Base-by-base conservation (phyloP, 2,113 vertebrate species). In the Lynx canadensis region DNA sequence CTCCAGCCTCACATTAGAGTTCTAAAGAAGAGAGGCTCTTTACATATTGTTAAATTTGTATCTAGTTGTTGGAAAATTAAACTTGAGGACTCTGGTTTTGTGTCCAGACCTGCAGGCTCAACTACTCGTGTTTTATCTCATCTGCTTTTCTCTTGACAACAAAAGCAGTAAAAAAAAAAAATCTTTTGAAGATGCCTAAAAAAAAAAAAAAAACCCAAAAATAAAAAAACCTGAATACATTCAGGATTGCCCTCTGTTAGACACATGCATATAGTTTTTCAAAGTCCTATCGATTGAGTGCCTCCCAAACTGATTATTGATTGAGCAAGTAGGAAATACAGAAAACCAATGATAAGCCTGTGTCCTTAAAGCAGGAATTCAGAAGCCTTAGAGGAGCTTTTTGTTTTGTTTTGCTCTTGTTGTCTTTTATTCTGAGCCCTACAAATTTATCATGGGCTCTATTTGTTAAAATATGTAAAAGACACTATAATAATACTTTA, bases 1-100 rank as follows among this genome's bases (percentile, higher is more conserved):
- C 71, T 95, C 71, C 83, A 86, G 78, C 31, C 36, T 94, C 31
- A 81, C 91, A 38, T 71, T 73, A 5, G 57, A 68, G 16, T 94
- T 98, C 92, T 95, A n/a, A 96, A 41, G 7, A 79, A 73, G 41
- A 89, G 29, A 89, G 0, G 12, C 0, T 95, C 27, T 97, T 91
- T 95, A 78, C 83, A 4, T 93, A 21, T 68, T 95, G 36, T 90
- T 97, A 90, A 84, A 90, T 97, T 97, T 97, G 2, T 87, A 21
- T 97, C 38, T 91, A 4, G 45, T 84, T 36, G 0, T 33, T 94
- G 0, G 68, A 74, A 86, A 87, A 89, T 95, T 97, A 33, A 97
- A 80, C 41, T 94, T 7, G 7, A 85, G 55, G 73, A 82, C 60
- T 97, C 29, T 41, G 1, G 27, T 89, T 76, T 98, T 50, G 60